A percentile compares a stretch with the other conserved stretches of the same genome.
phyloP scores from a whole-genome alignment of 92 coral and sea anemone species.

The Anthopleura xanthogrammica region DNA sequence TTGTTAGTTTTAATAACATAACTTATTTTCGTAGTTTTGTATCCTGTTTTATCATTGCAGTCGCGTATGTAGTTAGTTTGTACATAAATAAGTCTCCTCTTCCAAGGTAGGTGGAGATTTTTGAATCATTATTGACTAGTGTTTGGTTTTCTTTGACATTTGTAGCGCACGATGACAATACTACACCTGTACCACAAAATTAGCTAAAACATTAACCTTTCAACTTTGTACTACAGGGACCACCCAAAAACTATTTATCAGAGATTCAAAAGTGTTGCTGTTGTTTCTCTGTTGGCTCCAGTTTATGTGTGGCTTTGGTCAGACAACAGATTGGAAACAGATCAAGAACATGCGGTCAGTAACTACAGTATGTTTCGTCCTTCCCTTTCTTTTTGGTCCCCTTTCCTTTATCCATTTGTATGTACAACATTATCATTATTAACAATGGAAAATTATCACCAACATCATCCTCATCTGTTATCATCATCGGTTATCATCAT shows the following conservation, averaged over 20 bases:
- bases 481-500: no score
- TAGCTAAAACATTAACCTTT: background rate
- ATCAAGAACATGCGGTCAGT: background rate
- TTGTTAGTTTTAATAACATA: constrained; percentile 73
- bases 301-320: constrained; percentile 92
- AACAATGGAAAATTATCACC: no score
- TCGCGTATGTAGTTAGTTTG: constrained; percentile 81
- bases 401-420: no score
- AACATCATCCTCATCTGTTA: no score
- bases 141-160: background rate
- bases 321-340: constrained; percentile 34
- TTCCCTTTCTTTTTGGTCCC: background rate
- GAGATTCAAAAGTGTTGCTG: constrained; percentile 81
- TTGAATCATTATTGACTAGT: background rate
- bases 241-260: constrained; percentile 89
- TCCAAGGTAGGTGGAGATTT: constrained; percentile 64
- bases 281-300: constrained; percentile 78
- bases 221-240: constrained; percentile 47
- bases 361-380: background rate
- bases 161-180: background rate
- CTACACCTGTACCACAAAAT: background rate
- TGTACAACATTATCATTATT: no score
- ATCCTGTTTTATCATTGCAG: constrained; percentile 85
- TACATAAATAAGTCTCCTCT: constrained; percentile 84
- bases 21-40: constrained; percentile 70